phyloP scores from a whole-genome alignment of 2,888 invertebrate genomes.

The Tetramorium bicarinatum region DNA sequence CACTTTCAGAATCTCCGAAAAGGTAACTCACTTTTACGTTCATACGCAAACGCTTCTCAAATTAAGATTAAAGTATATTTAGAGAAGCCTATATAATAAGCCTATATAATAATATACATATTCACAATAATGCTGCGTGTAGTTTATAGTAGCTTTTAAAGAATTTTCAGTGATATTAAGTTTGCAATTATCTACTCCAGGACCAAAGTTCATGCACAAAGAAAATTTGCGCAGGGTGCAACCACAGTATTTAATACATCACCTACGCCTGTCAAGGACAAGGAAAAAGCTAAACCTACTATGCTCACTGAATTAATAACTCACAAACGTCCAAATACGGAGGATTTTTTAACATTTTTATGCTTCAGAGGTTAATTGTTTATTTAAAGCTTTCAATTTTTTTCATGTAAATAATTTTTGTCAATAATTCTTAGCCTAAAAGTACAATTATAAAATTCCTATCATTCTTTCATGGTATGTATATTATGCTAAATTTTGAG shows the following conservation, averaged over 20 bases:
- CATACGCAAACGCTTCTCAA: neutral
- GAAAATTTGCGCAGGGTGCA: conserved; percentile 95
- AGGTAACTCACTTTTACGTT: conserved; percentile 74
- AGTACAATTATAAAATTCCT: neutral
- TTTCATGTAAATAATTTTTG: conserved; percentile 7
- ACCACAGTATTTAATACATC: conserved; percentile 88
- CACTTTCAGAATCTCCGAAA: conserved; percentile 83
- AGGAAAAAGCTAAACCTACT: conserved; percentile 87
- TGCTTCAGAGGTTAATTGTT: conserved; percentile 90
- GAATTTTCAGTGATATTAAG: conserved; percentile 47
- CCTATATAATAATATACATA: neutral
- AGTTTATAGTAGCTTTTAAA: conserved; percentile 2
- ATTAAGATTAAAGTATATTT: neutral
- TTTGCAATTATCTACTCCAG: conserved; percentile 85
- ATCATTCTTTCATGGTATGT: too few relatives aligned
- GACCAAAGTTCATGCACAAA: conserved; percentile 94
- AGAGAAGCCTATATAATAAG: neutral
- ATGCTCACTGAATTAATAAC: conserved; percentile 89
- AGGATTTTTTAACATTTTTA: conserved; percentile 94
- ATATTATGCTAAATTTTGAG: neutral
- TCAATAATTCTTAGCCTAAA: neutral
- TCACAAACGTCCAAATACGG: conserved; percentile 92
- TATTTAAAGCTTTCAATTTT: conserved; percentile 9
- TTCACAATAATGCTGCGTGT: neutral
- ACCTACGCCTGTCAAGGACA: conserved; percentile 89